phyloP scores from a whole-genome alignment of 2,797 vertebrate genomes.

The Spinus pinus region DNA sequence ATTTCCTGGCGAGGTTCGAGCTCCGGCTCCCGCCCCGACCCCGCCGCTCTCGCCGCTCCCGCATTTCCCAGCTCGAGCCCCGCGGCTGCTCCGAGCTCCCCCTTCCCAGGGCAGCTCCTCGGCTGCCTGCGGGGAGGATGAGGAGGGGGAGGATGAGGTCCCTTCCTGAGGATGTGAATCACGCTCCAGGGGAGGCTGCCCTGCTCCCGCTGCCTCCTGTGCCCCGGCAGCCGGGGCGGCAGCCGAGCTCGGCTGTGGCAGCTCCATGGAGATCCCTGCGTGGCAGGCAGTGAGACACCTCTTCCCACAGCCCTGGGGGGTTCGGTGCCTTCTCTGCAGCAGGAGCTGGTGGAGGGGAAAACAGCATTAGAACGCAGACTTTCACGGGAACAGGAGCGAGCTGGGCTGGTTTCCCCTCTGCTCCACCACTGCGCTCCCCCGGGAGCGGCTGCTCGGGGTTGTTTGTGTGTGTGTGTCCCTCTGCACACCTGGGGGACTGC shows the following conservation, averaged over 20 bases:
- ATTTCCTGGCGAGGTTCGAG: neutral
- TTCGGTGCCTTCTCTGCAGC: neutral
- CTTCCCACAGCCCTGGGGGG: fast-evolving
- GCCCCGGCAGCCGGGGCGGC: neutral
- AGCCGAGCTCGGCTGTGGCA: neutral
- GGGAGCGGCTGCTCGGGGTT: fast-evolving
- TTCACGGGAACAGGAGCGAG: neutral
- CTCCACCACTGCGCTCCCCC: neutral
- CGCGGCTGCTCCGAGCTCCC: neutral
- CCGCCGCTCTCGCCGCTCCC: neutral
- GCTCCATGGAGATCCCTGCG: fast-evolving
- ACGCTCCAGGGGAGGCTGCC: neutral
- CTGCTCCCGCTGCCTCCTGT: neutral
- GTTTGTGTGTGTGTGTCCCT: neutral
- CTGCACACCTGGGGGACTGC: neutral
- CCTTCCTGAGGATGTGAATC: conserved; percentile 59
- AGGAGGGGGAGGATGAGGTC: neutral
- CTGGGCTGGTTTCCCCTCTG: neutral
- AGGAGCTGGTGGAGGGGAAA: fast-evolving
- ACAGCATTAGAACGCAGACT: fast-evolving
- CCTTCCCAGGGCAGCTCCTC: neutral
- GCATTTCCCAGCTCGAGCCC: fast-evolving
- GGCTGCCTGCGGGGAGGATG: neutral
- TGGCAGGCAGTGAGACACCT: neutral
- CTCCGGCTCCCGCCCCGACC: fast-evolving